Percentiles rank a stretch among this genome's conserved stretches.
Evolutionary conservation across 2,888 invertebrate genomes (phyloP).

Genomic region (Gibbula magus): DNA sequence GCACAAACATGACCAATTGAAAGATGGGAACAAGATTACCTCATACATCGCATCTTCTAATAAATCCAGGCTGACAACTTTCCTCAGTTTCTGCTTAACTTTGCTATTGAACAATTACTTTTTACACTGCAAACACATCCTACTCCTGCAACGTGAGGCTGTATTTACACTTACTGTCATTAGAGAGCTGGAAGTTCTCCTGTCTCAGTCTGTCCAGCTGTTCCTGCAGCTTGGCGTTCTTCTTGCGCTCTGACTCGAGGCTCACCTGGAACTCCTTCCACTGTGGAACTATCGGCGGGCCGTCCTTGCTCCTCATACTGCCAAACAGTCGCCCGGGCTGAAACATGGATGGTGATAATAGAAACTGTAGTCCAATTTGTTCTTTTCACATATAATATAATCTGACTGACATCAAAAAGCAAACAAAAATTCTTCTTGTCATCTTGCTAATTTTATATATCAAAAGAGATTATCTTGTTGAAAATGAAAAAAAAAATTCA

Average conservation of each 20-base stretch:
- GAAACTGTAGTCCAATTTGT: neutral
- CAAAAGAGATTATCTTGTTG: no score
- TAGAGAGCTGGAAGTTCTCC: conserved; percentile 63
- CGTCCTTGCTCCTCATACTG: conserved; percentile 51
- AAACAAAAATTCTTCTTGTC: no score
- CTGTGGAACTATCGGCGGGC: conserved; percentile 39
- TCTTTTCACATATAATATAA: no score
- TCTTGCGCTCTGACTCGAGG: conserved; percentile 78
- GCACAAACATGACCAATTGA: neutral
- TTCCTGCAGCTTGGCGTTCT: conserved; percentile 59
- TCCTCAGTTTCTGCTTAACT: no score
- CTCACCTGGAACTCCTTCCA: conserved; percentile 59
- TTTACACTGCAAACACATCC: neutral
- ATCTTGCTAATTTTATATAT: no score
- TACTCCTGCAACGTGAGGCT: neutral
- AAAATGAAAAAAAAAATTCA: no score
- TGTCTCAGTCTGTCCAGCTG: conserved; percentile 61
- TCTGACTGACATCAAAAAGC: no score
- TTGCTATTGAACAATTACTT: no score
- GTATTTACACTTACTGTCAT: conserved; percentile 57
- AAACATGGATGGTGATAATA: neutral
- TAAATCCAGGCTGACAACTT: no score
- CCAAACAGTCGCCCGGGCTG: conserved; percentile 58
- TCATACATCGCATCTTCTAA: no score
- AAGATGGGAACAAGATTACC: no score